Conservation (phyloP, 2,888 invertebrate genomes). For the Archips xylosteana region DNA sequence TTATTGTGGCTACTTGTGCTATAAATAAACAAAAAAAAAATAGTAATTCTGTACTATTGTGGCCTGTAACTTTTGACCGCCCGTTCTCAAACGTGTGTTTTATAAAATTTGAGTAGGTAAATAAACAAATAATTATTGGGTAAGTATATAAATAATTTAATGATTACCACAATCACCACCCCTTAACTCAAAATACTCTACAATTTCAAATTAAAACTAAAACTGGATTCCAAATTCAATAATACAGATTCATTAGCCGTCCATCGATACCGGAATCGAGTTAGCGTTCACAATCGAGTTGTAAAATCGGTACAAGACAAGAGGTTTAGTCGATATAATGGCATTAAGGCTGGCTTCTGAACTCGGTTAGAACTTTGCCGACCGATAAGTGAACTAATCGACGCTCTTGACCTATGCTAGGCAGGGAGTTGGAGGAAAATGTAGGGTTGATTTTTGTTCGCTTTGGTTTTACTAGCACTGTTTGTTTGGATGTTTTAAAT, state of each 20-base stretch:
- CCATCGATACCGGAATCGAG: constrained; percentile 55
- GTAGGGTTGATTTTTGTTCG: background rate
- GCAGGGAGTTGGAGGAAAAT: background rate
- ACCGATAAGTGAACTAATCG: constrained; percentile 69
- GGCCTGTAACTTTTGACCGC: too few species aligned
- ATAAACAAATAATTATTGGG: too few species aligned
- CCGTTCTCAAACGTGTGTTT: too few species aligned
- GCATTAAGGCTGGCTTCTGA: constrained; percentile 65
- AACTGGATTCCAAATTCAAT: constrained; percentile 42
- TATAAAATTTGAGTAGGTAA: too few species aligned
- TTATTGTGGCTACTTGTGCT: too few species aligned
- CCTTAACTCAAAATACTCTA: background rate
- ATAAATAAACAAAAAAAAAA: too few species aligned
- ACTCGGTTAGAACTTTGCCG: constrained; percentile 73
- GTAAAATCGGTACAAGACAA: constrained; percentile 68
- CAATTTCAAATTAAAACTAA: constrained; percentile 32
- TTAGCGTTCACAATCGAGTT: constrained; percentile 59
- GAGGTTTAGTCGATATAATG: constrained; percentile 67
- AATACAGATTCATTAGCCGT: constrained; percentile 48
- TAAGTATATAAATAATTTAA: too few species aligned
- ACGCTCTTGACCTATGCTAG: constrained; percentile 47
- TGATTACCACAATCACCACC: background rate
- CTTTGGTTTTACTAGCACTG: too few species aligned
- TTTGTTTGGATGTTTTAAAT: too few species aligned
- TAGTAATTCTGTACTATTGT: too few species aligned